Percentiles rank a stretch among this genome's conserved stretches.
phyloP scores from a whole-genome alignment of 2,888 invertebrate species.

The Brachylomia viminalis region DNA sequence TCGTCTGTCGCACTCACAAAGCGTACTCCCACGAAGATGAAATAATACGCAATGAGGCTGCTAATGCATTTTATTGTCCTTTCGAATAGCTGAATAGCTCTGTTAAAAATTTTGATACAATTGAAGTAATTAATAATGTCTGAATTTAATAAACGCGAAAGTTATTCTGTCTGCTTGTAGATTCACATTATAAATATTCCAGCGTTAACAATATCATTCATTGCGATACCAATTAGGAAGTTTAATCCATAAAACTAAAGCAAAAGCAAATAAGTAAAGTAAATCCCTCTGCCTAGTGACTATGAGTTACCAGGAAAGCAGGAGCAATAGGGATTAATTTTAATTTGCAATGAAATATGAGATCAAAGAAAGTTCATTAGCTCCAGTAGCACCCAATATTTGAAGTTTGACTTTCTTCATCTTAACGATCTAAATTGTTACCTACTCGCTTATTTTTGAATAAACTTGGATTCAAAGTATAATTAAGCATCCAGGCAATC shows the following conservation, averaged over 20 bases:
- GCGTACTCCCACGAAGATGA: slow-evolving; percentile 40
- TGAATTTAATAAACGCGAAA: background rate
- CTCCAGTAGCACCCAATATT: slow-evolving; percentile 14
- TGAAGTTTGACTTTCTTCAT: slow-evolving; percentile 20
- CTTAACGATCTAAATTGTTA: slow-evolving; percentile 26
- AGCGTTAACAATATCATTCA: background rate
- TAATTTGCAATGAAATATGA: slow-evolving; percentile 25
- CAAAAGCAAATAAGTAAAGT: background rate
- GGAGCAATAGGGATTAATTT: slow-evolving; percentile 12
- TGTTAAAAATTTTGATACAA: background rate
- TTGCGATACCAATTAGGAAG: background rate
- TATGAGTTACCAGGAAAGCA: slow-evolving; percentile 33
- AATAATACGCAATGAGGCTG: slow-evolving; percentile 35
- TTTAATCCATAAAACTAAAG: background rate
- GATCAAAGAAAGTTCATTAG: slow-evolving; percentile 36
- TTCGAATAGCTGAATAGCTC: slow-evolving; percentile 1
- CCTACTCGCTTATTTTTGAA: background rate
- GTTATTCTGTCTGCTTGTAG: background rate
- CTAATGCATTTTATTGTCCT: slow-evolving; percentile 30
- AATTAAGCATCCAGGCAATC: slow-evolving; percentile 2
- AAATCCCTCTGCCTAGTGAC: slow-evolving; percentile 3
- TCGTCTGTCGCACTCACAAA: slow-evolving; percentile 27
- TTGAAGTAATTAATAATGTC: background rate
- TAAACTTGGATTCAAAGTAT: background rate
- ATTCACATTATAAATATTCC: background rate